Base-by-base conservation (phyloP, 2,888 invertebrate genomes). In the Agrochola circellaris region DNA sequence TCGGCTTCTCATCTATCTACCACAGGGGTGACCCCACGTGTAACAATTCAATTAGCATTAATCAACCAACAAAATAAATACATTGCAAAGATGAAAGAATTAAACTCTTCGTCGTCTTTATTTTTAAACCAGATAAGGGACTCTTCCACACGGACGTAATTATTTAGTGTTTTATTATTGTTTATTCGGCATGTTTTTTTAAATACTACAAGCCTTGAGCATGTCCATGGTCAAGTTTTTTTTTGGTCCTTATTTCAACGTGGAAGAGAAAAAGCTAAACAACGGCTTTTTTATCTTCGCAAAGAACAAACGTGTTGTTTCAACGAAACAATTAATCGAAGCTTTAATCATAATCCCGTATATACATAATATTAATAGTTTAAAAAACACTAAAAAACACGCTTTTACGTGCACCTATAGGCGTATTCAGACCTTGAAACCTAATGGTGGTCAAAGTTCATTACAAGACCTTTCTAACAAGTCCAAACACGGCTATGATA, bases 61-160 rank as follows among this genome's bases (percentile, higher is more conserved):
- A 58, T 58, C 51, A 68, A 67, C 58, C 58, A 38, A 56, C 54
- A 70, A 61, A 74, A 51, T 56, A 66, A 64, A 65, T 62, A 68
- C 68, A 48, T 58, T 60, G 69, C 71, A 71, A 30, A 23, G n/a
- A 56, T 38, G 48, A 85, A 56, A 73, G 1, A 71, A 56, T 26
- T 13, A 20, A 30, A 23, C 2, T 45, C n/a, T n/a, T n/a, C n/a
- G n/a, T n/a, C n/a, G 51, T 26, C 20, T 82, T 71, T 85, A 81
- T 68, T 71, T 74, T 75, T 68, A 85, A 68, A 75, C 54, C 42
- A 48, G 86, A 68, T 82, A 86, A 65, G 60, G 58, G 45, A 62
- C 60, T 61, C 62, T 84, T 69, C 68, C 23, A 75, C 71, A 56
- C 3, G 23, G 34, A 84, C 67, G 73, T 82, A 73, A 73, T 81